phyloP scores from a whole-genome alignment of 92 coral and sea anemone species.

The Zoanthus solanderi region DNA sequence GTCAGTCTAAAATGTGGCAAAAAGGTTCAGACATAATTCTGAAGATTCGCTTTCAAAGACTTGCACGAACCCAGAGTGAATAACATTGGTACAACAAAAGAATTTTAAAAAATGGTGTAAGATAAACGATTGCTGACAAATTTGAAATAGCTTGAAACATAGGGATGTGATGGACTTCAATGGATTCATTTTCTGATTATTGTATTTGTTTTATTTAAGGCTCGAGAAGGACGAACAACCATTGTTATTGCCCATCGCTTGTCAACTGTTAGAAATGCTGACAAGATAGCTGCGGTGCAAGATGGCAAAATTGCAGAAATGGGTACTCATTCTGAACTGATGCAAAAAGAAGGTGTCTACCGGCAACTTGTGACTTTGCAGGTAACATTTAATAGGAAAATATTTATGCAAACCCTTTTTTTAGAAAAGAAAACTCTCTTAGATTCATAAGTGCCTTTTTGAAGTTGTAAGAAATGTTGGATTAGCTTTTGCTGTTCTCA shows the following conservation, averaged over 20 bases:
- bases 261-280: slow-evolving; percentile 93
- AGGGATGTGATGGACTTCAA: background rate
- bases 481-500: background rate
- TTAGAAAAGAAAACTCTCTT: no score
- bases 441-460: background rate
- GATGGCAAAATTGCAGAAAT: slow-evolving; percentile 86
- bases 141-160: background rate
- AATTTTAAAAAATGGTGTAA: background rate
- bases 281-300: slow-evolving; percentile 88
- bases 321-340: slow-evolving; percentile 92
- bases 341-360: slow-evolving; percentile 88
- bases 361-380: slow-evolving; percentile 88
- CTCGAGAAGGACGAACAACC: slow-evolving; percentile 97
- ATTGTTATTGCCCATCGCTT: slow-evolving; percentile 96
- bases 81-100: background rate
- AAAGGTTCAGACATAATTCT: no score
- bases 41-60: no score
- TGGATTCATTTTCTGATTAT: background rate
- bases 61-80: background rate
- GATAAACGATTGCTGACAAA: background rate
- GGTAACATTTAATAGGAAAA: slow-evolving; percentile 45
- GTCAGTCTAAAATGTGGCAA: no score
- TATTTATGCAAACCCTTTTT: background rate
- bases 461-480: background rate
- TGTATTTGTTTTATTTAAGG: slow-evolving; percentile 41